These are phyloP conservation scores for Pogona vitticeps DNA, from an alignment of 2,113 vertebrate genomes.

Conservation along the genomic window DNA sequence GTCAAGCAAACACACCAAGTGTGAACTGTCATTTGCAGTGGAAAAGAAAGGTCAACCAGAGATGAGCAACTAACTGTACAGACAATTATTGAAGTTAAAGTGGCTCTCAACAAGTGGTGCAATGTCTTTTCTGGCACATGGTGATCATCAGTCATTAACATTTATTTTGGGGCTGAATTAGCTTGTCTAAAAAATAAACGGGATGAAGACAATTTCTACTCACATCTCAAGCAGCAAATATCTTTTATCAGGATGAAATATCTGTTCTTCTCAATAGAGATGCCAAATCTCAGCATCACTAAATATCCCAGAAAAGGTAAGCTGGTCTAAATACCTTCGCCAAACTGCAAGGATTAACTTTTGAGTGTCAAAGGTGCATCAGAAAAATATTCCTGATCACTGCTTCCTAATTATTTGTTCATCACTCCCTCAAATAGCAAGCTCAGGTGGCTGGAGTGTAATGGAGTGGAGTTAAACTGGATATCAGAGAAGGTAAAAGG, in stretches of 20 bases:
- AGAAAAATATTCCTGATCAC: neutral
- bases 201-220: neutral
- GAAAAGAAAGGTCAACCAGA: neutral
- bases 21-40: slow-evolving; percentile 18
- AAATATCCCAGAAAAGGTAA: neutral
- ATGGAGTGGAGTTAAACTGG: no score
- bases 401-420: neutral
- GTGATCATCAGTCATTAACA: slow-evolving; percentile 13
- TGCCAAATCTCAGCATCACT: neutral
- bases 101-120: neutral
- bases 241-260: neutral
- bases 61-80: neutral
- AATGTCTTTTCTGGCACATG: neutral
- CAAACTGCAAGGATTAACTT: neutral
- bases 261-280: neutral
- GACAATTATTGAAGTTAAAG: neutral
- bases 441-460: no score
- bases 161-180: neutral
- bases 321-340: no score
- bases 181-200: neutral
- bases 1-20: neutral
- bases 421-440: neutral
- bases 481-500: no score
- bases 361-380: neutral
- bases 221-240: neutral